Evolutionary conservation across 2,888 invertebrate species (phyloP).

Genomic region (Tetranychus truncatus): DNA sequence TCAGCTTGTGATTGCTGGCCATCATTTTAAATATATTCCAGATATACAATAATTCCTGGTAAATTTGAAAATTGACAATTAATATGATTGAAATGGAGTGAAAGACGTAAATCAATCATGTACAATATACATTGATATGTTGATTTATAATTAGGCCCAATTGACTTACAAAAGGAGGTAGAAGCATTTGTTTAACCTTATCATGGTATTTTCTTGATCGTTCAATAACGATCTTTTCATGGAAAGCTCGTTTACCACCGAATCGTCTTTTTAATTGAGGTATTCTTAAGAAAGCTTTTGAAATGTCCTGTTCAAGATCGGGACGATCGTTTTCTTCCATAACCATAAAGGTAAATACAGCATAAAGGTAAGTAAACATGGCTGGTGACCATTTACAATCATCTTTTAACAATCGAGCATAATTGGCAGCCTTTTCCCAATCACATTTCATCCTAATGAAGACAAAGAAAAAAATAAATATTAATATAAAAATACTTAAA

Average conservation of each 20-base stretch:
- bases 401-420: constrained; percentile 49
- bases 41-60: constrained; percentile 60
- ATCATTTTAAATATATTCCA: constrained; percentile 80
- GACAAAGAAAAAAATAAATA: too few relatives aligned
- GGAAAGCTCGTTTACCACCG: constrained; percentile 84
- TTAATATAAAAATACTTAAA: too few relatives aligned
- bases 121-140: neutral
- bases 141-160: neutral
- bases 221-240: constrained; percentile 86
- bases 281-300: constrained; percentile 49
- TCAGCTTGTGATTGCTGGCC: constrained; percentile 45
- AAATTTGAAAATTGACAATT: neutral
- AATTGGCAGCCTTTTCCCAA: constrained; percentile 56
- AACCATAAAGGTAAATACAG: constrained; percentile 58
- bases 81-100: neutral
- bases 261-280: constrained; percentile 68
- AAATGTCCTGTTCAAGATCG: constrained; percentile 36
- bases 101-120: neutral
- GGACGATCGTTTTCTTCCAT: constrained; percentile 33
- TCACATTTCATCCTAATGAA: constrained; percentile 39
- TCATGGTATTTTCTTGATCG: constrained; percentile 58
- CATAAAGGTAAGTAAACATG: constrained; percentile 74
- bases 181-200: constrained; percentile 51
- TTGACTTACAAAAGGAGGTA: constrained; percentile 49
- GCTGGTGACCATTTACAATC: constrained; percentile 80